A percentile compares a stretch with the other conserved stretches of the same genome.
These are phyloP conservation scores for Tetragnatha versicolor DNA, from an alignment of 1,140 invertebrate species.

Conservation along the genomic window DNA sequence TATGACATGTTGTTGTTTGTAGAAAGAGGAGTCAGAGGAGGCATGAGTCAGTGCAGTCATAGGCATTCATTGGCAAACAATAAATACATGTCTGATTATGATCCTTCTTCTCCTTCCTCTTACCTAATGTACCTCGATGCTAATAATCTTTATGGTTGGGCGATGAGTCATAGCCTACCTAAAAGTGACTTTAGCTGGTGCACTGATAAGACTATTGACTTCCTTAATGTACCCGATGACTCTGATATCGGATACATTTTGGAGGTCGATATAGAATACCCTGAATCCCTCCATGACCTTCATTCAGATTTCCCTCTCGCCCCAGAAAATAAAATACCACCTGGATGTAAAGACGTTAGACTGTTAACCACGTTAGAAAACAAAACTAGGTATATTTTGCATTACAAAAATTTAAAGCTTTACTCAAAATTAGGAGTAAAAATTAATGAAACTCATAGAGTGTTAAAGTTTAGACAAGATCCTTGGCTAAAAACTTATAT, in stretches of 20 bases:
- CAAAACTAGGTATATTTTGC: not conserved
- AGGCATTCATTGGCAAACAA: no score
- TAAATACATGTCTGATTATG: no score
- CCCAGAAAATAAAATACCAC: not conserved
- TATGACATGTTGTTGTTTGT: no score
- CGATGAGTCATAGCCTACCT: no score
- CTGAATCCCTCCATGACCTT: not conserved
- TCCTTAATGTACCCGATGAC: not conserved
- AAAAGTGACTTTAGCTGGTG: no score
- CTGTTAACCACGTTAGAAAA: not conserved
- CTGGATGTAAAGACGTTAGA: not conserved
- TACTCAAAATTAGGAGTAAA: slow-evolving; percentile 1
- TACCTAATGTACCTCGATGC: no score
- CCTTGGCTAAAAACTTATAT: slow-evolving; percentile 15
- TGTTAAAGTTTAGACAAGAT: not conserved
- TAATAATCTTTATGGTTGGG: no score
- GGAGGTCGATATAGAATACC: slow-evolving; percentile 16
- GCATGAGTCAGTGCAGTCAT: no score
- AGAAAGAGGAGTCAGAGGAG: no score
- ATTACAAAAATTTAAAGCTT: not conserved
- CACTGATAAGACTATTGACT: no score
- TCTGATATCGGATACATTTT: slow-evolving; percentile 1
- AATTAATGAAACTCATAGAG: not conserved
- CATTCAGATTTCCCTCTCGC: slow-evolving; percentile 5
- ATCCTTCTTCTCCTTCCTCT: no score